Evolutionary conservation across 1,140 invertebrate species (phyloP).

Genomic region (Lordiphosa stackelbergi): DNA sequence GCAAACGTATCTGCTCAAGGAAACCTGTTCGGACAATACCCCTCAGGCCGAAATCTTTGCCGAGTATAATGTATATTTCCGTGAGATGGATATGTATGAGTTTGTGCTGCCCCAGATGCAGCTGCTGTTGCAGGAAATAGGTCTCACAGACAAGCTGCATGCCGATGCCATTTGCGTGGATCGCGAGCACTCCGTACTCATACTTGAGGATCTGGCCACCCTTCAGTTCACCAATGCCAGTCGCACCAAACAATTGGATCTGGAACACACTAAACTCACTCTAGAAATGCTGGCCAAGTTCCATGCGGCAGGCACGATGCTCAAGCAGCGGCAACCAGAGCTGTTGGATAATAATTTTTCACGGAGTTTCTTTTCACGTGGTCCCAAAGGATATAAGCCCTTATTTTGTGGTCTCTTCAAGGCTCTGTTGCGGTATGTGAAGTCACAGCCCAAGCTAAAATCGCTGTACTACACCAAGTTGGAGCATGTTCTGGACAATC

Average conservation of each 20-base stretch:
- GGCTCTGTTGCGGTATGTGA: conserved; percentile 38
- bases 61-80: conserved; percentile 40
- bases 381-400: conserved; percentile 11
- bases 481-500: conserved; percentile 15
- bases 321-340: conserved; percentile 34
- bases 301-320: conserved; percentile 75
- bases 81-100: conserved; percentile 65
- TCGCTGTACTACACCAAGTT: conserved; percentile 50
- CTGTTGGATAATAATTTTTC: conserved; percentile 23
- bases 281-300: conserved; percentile 79
- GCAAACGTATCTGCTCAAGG: conserved; percentile 44
- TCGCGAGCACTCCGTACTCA: conserved; percentile 23
- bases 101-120: conserved; percentile 50
- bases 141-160: conserved; percentile 46
- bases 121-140: conserved; percentile 30
- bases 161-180: conserved; percentile 55
- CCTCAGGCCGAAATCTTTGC: conserved; percentile 34
- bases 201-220: conserved; percentile 78
- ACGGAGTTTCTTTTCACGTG: conserved; percentile 34
- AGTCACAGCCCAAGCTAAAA: conserved; percentile 22
- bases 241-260: conserved; percentile 78
- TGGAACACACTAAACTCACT: conserved; percentile 77
- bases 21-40: conserved; percentile 24
- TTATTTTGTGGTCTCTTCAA: conserved; percentile 27
- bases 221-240: conserved; percentile 79